These are phyloP conservation scores for Aphis craccivora DNA, from an alignment of 1,140 invertebrate species.

Conservation along the genomic window DNA sequence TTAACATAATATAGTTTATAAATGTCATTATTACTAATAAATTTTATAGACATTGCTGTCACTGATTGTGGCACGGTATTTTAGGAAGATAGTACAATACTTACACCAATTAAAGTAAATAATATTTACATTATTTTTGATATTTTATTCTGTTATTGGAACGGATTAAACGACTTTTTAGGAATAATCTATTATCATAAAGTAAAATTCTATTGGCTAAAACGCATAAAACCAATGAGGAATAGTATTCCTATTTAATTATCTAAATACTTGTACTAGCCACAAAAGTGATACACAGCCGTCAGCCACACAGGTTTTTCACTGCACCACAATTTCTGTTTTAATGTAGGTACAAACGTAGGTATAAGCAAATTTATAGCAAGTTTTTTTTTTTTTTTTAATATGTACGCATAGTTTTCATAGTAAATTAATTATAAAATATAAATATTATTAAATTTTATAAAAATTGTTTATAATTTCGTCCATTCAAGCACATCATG, in stretches of 20 bases:
- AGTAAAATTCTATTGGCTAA: background rate
- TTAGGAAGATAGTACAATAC: background rate
- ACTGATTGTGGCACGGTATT: background rate
- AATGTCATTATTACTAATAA: background rate
- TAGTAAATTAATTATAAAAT: background rate
- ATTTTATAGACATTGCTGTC: background rate
- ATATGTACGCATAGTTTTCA: background rate
- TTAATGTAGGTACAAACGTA: background rate
- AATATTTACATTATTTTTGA: constrained; percentile 4
- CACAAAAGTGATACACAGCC: background rate
- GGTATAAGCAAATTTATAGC: background rate
- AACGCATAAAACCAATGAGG: background rate
- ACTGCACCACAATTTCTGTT: background rate
- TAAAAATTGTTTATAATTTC: background rate
- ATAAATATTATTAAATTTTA: too few species aligned
- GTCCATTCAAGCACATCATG: background rate
- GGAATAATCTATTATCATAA: background rate
- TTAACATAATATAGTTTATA: background rate
- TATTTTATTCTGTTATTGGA: background rate
- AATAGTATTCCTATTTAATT: too few species aligned
- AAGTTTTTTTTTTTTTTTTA: background rate
- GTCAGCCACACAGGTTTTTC: background rate
- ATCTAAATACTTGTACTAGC: background rate
- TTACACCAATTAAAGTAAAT: background rate
- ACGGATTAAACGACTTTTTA: background rate